Conservation (phyloP, 2,888 invertebrate genomes). For the Mactromeris polynyma region DNA sequence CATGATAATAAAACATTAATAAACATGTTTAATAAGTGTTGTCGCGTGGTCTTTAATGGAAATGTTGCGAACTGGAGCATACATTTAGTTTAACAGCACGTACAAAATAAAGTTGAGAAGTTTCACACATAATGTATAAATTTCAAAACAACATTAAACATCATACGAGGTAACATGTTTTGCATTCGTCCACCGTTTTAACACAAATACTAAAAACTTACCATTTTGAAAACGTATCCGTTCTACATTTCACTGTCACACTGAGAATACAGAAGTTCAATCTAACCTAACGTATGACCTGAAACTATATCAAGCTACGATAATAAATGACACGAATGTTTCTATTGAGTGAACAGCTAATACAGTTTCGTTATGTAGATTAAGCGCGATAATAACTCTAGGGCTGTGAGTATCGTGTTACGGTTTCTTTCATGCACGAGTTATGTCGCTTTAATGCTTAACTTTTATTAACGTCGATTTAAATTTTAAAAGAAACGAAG, state of each 20-base stretch:
- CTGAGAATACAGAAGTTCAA: neutral
- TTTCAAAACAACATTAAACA: neutral
- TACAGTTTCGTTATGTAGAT: neutral
- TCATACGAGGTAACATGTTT: neutral
- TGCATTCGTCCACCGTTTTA: neutral
- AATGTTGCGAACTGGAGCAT: neutral
- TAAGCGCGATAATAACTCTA: neutral
- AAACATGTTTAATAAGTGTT: no score
- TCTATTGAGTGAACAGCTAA: neutral
- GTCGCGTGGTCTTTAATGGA: no score
- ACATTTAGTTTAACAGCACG: neutral
- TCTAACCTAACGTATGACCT: slow-evolving; percentile 12
- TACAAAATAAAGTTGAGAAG: neutral
- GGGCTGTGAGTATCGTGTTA: neutral
- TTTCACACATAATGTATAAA: neutral
- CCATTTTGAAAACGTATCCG: neutral
- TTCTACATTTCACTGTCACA: slow-evolving; percentile 6
- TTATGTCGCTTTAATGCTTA: neutral
- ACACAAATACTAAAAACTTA: neutral
- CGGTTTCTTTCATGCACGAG: neutral
- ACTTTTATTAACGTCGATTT: no score
- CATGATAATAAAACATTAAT: no score
- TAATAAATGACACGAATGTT: neutral
- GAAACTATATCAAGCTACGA: neutral
- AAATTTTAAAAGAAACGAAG: neutral